Evolutionary conservation across 2,888 invertebrate genomes (phyloP).

Genomic region (Eumerus sabulonum): DNA sequence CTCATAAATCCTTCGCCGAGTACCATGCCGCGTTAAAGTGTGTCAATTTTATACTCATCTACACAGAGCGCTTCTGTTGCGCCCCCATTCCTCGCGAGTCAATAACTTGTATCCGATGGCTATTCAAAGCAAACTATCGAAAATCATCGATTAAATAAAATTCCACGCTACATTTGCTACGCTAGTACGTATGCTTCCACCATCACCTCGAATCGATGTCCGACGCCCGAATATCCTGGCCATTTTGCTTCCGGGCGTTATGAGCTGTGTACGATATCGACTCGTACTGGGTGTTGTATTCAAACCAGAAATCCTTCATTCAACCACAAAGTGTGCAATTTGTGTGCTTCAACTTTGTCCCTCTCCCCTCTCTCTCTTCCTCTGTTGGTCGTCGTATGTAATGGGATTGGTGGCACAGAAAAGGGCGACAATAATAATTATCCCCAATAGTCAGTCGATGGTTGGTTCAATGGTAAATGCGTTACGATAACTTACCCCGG

Average conservation of each 20-base stretch:
- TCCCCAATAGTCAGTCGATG: constrained; percentile 49
- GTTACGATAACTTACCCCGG: constrained; percentile 60
- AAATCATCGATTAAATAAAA: constrained; percentile 65
- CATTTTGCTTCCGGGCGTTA: too few species aligned
- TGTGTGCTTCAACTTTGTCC: constrained; percentile 9
- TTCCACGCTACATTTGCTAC: constrained; percentile 60
- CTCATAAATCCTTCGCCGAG: constrained; percentile 43
- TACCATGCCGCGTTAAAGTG: constrained; percentile 21
- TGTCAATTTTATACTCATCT: constrained; percentile 53
- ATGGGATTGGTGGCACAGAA: background rate
- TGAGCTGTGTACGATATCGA: too few species aligned
- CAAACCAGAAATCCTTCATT: too few species aligned
- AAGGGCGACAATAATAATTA: constrained; percentile 53
- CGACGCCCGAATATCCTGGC: too few species aligned
- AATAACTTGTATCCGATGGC: constrained; percentile 37
- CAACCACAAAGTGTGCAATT: constrained; percentile 42
- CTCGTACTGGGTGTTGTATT: too few species aligned
- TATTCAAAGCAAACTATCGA: constrained; percentile 63
- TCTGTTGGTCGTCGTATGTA: constrained; percentile 16
- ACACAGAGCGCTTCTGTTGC: too few species aligned
- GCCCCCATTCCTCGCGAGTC: constrained; percentile 3
- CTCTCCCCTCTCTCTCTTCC: too few species aligned
- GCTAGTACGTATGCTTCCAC: background rate
- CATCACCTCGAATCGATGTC: too few species aligned
- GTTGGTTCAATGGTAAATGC: constrained; percentile 50